Evolutionary conservation across 2,797 vertebrate genomes (phyloP).

Genomic region (Capromys pilorides): DNA sequence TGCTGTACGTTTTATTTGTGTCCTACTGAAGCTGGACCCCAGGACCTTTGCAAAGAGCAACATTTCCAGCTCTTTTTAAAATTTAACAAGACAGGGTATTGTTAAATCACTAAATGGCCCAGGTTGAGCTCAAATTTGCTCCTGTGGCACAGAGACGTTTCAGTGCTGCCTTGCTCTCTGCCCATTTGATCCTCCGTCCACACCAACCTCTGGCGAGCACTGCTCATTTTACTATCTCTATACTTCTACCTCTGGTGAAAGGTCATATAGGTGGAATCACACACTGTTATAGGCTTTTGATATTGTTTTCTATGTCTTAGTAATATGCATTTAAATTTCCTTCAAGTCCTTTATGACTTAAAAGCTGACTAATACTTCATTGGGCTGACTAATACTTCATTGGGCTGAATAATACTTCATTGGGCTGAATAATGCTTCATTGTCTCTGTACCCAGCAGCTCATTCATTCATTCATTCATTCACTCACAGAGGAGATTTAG

Average conservation of each 20-base stretch:
- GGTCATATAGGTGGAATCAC: background rate
- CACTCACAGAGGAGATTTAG: background rate
- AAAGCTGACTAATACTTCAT: background rate
- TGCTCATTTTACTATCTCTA: background rate
- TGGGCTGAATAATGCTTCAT: background rate
- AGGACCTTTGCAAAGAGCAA: background rate
- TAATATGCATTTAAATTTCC: background rate
- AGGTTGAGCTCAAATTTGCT: too few species aligned
- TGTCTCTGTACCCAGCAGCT: background rate
- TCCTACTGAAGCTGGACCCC: background rate
- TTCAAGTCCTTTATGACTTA: background rate
- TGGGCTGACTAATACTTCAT: background rate
- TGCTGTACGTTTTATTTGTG: background rate
- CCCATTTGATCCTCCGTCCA: background rate
- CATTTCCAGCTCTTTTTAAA: background rate
- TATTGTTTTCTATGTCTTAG: background rate
- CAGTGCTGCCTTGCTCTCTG: too few species aligned
- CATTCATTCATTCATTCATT: background rate
- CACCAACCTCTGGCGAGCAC: background rate
- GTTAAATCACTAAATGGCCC: too few species aligned
- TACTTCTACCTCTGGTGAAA: background rate
- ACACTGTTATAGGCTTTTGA: background rate
- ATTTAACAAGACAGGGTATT: background rate
- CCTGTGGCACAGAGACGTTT: too few species aligned
- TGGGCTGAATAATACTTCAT: background rate